Base-by-base conservation (phyloP, 2,113 vertebrate species). In the Forbesichthys agassizii region DNA sequence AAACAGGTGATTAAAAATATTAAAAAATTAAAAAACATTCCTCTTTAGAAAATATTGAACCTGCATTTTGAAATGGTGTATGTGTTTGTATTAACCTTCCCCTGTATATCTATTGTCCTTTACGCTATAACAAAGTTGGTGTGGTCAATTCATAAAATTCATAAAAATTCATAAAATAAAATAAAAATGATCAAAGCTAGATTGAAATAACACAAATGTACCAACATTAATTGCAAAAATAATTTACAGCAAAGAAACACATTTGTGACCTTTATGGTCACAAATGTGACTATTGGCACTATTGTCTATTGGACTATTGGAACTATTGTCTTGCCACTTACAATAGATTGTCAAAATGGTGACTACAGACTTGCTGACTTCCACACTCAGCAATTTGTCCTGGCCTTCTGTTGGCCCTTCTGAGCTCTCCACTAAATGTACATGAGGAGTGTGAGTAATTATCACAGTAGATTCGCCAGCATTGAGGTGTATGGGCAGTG, bases 401-500 rank as follows among this genome's bases (percentile, higher is more conserved):
- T 84, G 69, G 63, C 79, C 66, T 80, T 83, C 79, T 81, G 87
- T 85, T 88, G 86, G 82, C 64, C 65, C 54, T 86, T 87, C 68
- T 79, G 75, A 84, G 80, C 67, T 74, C 78, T 80, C 61, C 27
- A 27, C 27, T 27, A 79, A 82, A 85, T 47, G 61, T 67, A 65
- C 64, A 53, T 5, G 61, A 80, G 75, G 67, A 73, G 57, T 69
- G 81, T 75, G 73, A 80, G 79, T 88, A 88, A 88, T 88, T 90
- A 88, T 70, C 70, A 67, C 27, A 13, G 70, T 61, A 76, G 72
- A 62, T 68, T 66, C 61, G 82, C 18, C 33, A 63, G 75, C 66
- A 73, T 65, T 66, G 54, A 73, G 60, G 51, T 71, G 62, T 72
- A 74, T 61, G 58, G 82, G 77, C 57, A 33, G 36, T 85, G 78